These are phyloP conservation scores for Chondrosia reniformis DNA, from an alignment of 37 sponge, comb jelly and placozoan genomes.

Conservation along the genomic window DNA sequence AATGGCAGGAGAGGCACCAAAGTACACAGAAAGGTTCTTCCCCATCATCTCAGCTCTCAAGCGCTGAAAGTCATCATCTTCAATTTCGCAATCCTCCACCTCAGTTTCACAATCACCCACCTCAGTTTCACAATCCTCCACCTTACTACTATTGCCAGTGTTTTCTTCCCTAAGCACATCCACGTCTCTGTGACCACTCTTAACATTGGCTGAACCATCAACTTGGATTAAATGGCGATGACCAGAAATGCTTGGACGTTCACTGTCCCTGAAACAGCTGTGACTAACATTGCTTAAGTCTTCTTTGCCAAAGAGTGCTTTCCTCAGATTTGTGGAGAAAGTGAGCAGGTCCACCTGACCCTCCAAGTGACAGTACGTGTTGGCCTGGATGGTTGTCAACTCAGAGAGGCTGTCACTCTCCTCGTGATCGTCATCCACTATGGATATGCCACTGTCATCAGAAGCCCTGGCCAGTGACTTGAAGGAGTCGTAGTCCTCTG, in stretches of 20 bases:
- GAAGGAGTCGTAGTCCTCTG: slow-evolving; percentile 1
- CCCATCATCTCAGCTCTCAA: no score
- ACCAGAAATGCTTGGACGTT: neutral
- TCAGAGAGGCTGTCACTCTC: neutral
- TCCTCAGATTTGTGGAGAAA: neutral
- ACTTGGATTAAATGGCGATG: neutral
- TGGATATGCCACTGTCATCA: neutral
- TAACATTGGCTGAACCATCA: no score
- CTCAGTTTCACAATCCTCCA: no score
- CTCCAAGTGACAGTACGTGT: slow-evolving; percentile 9
- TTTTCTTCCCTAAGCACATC: no score
- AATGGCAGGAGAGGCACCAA: no score
- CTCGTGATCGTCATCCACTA: slow-evolving; percentile 9
- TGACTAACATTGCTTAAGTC: neutral
- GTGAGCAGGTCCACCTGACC: neutral
- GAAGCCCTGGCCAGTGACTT: neutral
- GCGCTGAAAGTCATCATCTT: no score
- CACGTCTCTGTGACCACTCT: no score
- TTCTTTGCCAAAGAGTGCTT: neutral
- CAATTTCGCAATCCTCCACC: no score
- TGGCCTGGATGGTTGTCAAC: neutral
- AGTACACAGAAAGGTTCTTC: no score
- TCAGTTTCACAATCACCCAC: no score
- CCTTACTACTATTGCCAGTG: no score
- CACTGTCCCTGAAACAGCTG: neutral